Evolutionary conservation across 1,140 invertebrate genomes (phyloP).

Genomic region (Ptiloglossa arizonensis): DNA sequence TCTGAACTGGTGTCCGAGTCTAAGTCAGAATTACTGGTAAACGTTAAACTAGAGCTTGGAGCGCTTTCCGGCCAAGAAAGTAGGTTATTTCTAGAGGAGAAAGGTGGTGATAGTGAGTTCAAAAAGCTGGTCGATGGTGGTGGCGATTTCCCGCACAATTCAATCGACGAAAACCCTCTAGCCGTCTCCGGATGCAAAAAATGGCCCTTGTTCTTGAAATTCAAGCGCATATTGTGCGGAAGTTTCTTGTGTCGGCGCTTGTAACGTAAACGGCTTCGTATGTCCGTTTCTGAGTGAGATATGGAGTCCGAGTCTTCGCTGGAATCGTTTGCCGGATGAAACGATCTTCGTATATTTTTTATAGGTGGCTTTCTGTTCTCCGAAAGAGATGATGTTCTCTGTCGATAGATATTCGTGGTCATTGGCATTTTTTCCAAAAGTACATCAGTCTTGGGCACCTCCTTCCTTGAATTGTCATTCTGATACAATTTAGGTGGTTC

Average conservation of each 20-base stretch:
- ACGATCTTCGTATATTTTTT: conserved; percentile 74
- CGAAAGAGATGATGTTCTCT: conserved; percentile 77
- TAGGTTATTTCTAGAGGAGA: conserved; percentile 76
- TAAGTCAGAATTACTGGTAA: conserved; percentile 79
- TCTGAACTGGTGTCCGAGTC: conserved; percentile 80
- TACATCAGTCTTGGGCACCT: conserved; percentile 59
- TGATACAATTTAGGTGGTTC: conserved; percentile 78
- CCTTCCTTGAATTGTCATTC: conserved; percentile 68
- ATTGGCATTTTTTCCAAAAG: conserved; percentile 60
- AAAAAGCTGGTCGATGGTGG: conserved; percentile 79
- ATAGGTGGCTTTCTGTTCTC: conserved; percentile 73
- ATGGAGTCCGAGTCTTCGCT: conserved; percentile 80
- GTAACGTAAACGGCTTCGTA: conserved; percentile 73
- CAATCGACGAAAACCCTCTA: conserved; percentile 69
- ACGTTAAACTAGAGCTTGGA: conserved; percentile 78
- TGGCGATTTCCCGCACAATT: conserved; percentile 77
- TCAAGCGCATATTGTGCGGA: conserved; percentile 71
- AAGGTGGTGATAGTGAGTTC: conserved; percentile 78
- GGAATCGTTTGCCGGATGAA: conserved; percentile 76
- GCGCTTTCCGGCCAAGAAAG: conserved; percentile 79
- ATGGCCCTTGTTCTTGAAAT: conserved; percentile 73
- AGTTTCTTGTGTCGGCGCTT: conserved; percentile 73
- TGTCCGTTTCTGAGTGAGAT: conserved; percentile 79
- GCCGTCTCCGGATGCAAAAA: conserved; percentile 73
- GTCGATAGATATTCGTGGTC: conserved; percentile 68